These are phyloP conservation scores for Manduca sexta DNA, from an alignment of 1,140 invertebrate genomes.

Conservation along the genomic window DNA sequence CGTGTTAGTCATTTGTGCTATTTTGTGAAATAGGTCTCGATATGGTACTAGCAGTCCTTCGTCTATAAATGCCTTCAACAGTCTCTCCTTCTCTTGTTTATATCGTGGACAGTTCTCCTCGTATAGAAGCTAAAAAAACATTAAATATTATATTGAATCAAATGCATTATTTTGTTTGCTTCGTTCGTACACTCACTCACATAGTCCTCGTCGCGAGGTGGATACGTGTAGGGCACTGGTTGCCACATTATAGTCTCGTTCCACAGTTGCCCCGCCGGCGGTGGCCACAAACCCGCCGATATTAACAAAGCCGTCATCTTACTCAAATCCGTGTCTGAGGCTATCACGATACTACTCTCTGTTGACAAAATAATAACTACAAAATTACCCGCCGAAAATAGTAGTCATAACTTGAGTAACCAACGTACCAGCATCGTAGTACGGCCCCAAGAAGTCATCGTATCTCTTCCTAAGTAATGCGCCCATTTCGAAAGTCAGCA, in stretches of 20 bases:
- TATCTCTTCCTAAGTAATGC: constrained; percentile 75
- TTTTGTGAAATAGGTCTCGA: constrained; percentile 61
- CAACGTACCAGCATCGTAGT: constrained; percentile 68
- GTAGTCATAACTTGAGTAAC: background rate
- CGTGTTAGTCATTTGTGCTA: constrained; percentile 63
- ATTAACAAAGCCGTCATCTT: constrained; percentile 83
- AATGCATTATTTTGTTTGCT: background rate
- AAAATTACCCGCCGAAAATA: background rate
- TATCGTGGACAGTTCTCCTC: constrained; percentile 67
- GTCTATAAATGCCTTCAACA: constrained; percentile 47
- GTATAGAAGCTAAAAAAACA: constrained; percentile 56
- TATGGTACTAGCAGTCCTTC: constrained; percentile 58
- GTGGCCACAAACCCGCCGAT: constrained; percentile 80
- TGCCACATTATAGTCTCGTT: constrained; percentile 79
- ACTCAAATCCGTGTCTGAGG: constrained; percentile 83
- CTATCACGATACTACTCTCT: constrained; percentile 71
- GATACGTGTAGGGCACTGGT: constrained; percentile 75
- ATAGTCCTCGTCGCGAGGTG: constrained; percentile 47
- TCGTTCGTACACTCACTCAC: constrained; percentile 35
- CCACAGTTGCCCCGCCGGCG: constrained; percentile 73
- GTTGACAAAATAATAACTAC: background rate
- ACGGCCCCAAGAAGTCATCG: constrained; percentile 69
- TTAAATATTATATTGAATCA: background rate
- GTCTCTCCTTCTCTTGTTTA: constrained; percentile 55
- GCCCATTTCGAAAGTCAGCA: constrained; percentile 75